phyloP scores from a whole-genome alignment of 2,113 vertebrate species.

The Euleptes europaea region DNA sequence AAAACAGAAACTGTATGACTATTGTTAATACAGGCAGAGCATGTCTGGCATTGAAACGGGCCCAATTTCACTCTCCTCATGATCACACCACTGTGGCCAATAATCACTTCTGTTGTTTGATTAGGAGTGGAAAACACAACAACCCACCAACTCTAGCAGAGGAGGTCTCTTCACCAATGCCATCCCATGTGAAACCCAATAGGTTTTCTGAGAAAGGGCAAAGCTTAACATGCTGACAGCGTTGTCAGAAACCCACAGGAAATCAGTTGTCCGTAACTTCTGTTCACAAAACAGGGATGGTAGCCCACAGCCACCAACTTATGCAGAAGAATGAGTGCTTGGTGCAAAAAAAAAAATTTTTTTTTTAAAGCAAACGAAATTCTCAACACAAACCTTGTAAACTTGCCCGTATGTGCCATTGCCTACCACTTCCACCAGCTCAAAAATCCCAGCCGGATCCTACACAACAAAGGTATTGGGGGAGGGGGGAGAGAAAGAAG shows the following conservation, averaged over 20 bases:
- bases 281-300: neutral
- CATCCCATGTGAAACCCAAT: neutral
- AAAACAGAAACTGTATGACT: conserved; percentile 43
- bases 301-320: neutral
- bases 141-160: neutral
- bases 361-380: conserved; percentile 38
- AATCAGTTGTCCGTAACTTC: neutral
- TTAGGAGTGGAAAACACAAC: neutral
- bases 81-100: neutral
- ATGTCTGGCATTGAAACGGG: conserved; percentile 35
- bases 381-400: conserved; percentile 84
- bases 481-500: neutral
- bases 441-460: conserved; percentile 87
- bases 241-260: neutral
- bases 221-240: neutral
- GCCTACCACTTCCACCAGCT: conserved; percentile 87
- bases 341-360: neutral
- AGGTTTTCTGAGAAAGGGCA: neutral
- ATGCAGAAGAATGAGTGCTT: too few species aligned
- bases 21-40: conserved; percentile 29
- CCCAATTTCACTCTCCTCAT: conserved; percentile 3
- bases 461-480: conserved; percentile 39
- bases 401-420: conserved; percentile 88
- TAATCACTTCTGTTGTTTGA: neutral
- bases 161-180: neutral